These are phyloP conservation scores for Arizona elegans DNA, from an alignment of 2,113 vertebrate genomes.

Conservation along the genomic window DNA sequence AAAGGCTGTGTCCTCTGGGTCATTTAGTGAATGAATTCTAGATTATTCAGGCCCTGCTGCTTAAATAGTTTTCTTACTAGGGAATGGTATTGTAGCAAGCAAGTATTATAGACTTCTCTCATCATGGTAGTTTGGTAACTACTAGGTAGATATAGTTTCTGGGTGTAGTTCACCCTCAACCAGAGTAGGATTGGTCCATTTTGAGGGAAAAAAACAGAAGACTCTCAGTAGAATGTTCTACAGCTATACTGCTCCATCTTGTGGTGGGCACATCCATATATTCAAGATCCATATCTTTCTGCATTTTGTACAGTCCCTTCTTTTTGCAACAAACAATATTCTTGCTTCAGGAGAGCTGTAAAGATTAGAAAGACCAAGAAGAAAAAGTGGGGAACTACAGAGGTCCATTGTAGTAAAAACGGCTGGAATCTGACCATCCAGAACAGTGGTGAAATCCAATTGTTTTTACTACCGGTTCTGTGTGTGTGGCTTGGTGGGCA, in stretches of 20 bases:
- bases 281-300: background rate
- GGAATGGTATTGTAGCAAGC: background rate
- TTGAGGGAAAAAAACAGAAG: background rate
- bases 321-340: background rate
- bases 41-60: constrained; percentile 35
- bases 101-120: background rate
- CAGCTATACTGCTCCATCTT: background rate
- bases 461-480: too few species aligned
- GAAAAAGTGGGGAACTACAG: background rate
- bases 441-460: background rate
- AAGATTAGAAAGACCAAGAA: background rate
- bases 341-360: background rate
- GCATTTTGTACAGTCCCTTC: background rate
- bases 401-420: background rate
- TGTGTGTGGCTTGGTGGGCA: too few species aligned
- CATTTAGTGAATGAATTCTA: constrained; percentile 58
- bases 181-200: background rate
- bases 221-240: background rate
- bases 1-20: constrained; percentile 57
- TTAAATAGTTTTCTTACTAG: constrained; percentile 42
- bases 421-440: background rate
- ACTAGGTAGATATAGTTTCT: background rate
- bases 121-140: background rate
- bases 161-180: background rate
- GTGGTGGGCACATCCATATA: background rate